Percentiles rank a stretch among this genome's conserved stretches.
Evolutionary conservation across 2,888 invertebrate species (phyloP).

Genomic region (Netelia inedita): DNA sequence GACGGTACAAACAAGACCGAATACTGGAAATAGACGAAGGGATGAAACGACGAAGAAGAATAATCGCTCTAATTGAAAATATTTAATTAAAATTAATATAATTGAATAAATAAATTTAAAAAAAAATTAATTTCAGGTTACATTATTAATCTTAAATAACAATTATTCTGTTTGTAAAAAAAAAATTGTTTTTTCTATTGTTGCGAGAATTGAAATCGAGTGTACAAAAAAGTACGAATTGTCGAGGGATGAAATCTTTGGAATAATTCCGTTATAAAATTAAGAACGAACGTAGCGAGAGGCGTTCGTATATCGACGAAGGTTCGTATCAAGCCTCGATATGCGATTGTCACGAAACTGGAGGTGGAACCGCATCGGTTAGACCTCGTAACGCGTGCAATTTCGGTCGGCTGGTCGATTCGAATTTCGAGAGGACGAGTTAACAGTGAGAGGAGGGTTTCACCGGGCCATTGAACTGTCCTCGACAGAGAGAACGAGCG

Average conservation of each 20-base stretch:
- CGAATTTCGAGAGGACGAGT: constrained; percentile 30
- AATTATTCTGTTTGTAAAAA: too few species aligned
- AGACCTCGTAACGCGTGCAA: constrained; percentile 48
- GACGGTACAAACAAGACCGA: background rate
- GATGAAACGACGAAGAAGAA: background rate
- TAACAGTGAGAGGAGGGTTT: constrained; percentile 17
- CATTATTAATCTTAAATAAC: too few species aligned
- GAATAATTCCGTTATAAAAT: too few species aligned
- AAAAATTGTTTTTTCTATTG: too few species aligned
- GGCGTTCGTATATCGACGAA: too few species aligned
- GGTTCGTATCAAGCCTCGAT: constrained; percentile 31
- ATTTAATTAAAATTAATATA: background rate
- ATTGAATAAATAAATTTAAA: background rate
- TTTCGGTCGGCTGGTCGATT: constrained; percentile 55
- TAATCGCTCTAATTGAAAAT: background rate
- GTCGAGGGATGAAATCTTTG: too few species aligned
- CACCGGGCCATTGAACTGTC: constrained; percentile 41
- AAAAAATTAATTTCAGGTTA: background rate
- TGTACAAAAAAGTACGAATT: too few species aligned
- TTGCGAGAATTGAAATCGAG: too few species aligned
- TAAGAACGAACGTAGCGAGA: too few species aligned
- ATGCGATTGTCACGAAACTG: constrained; percentile 35
- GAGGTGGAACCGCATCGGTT: constrained; percentile 38
- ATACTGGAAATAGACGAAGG: background rate
- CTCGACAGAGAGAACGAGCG: constrained; percentile 30